Conservation (phyloP, 1,140 invertebrate species). For the Ceratosolen fusciceps region DNA sequence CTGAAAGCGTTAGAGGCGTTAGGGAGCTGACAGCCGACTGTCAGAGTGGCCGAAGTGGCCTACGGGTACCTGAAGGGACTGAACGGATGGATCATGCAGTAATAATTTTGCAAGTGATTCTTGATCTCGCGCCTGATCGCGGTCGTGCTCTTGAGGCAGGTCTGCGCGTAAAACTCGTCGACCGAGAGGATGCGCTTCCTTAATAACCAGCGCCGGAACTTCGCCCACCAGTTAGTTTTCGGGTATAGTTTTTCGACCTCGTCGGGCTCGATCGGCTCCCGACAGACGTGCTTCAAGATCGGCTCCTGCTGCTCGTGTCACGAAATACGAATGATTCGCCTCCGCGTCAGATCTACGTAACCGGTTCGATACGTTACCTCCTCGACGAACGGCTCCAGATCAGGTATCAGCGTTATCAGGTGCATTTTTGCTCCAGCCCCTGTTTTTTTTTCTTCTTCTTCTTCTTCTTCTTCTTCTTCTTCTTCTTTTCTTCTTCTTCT, state of each 20-base stretch:
- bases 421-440: slow-evolving; percentile 43
- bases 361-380: slow-evolving; percentile 4
- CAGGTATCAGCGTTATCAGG: slow-evolving; percentile 49
- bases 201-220: slow-evolving; percentile 52
- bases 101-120: slow-evolving; percentile 59
- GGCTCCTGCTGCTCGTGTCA: slow-evolving; percentile 38
- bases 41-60: no score
- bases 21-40: no score
- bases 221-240: slow-evolving; percentile 41
- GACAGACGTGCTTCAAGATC: slow-evolving; percentile 55
- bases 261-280: slow-evolving; percentile 48
- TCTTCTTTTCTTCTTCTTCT: no score
- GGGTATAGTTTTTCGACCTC: slow-evolving; percentile 39
- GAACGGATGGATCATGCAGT: slow-evolving; percentile 65
- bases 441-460: no score
- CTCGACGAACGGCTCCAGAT: not conserved
- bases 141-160: slow-evolving; percentile 59
- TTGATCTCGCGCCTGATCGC: slow-evolving; percentile 62
- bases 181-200: slow-evolving; percentile 48
- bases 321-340: not conserved
- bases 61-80: slow-evolving; percentile 59
- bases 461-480: no score
- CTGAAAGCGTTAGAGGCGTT: slow-evolving; percentile 52
- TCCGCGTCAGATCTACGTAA: not conserved
- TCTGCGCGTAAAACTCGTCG: slow-evolving; percentile 55